Evolutionary conservation across 2,797 vertebrate species (phyloP), one percentile per base, ranked within the genome.

Genomic region (Premnoplex brunnescens): DNA sequence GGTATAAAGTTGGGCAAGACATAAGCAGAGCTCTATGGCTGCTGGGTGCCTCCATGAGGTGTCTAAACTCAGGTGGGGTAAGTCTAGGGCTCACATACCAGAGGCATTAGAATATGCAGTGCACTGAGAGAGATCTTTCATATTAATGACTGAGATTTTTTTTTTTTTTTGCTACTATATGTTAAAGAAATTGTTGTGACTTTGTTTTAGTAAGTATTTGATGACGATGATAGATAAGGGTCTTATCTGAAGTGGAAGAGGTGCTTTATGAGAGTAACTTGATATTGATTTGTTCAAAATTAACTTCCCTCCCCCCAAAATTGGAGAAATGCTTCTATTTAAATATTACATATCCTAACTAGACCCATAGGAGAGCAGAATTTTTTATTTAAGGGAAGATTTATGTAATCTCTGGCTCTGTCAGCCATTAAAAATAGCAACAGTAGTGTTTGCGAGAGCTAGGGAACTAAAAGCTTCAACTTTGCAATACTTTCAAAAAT

Each of bases 291-390:
- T 54, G 22, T 21, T 63, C 3, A 15, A 93, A 95, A 68, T 32
- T 5, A 85, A 21, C 10, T 4, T 10, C 1, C 1, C 1, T 7
- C 1, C 7, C 1, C 7, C 1, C 1, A 14, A 39, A 34, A n/a
- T 9, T 41, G 21, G 16, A 83, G 37, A 89, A 91, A 83, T 55
- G 4, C 2, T 82, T 37, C 27, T 30, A 49, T 80, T 68, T 87
- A 91, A 82, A 80, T 82, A 74, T 58, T 60, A 27, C 10, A 34
- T 54, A 68, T 71, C 21, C 24, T 64, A 75, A 56, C 10, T 32
- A 89, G 16, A 12, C 6, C 23, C 19, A 43, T 4, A 64, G 34
- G 12, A 86, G 93, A 91, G n/a, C 11, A 84, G 18, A 84, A 55
- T 52, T 67, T 34, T 68, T 80, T 62, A 37, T 84, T 88, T 86